Evolutionary conservation across 1,140 invertebrate genomes (phyloP), one percentile per base, ranked within the genome.

Genomic region (Caenorhabditis remanei): DNA sequence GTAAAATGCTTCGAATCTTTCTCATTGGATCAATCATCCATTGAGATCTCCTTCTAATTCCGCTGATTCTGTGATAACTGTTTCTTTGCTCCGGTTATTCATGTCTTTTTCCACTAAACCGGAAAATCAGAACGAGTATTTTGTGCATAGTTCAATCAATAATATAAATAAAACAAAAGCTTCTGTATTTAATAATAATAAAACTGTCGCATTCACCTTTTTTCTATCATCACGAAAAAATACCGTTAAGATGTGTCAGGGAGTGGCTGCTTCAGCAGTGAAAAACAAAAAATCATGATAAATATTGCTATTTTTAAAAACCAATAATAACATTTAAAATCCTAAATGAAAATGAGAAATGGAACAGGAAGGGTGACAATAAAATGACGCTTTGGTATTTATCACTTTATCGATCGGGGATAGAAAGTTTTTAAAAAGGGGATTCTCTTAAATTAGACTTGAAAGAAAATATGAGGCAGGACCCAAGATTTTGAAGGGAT

Each of bases 111-210:
- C 46, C 71, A 79, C 11, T 79, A 19, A 50, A 50, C 71, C 71
- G 71, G 71, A 79, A 79, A 79, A n/a, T 50, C 43, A 50, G 19
- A 79, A 79, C 71, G 71, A 50, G 71, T 79, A 50, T 53, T 79
- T 53, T 53, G 46, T 53, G 46, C 24, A 50, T 40, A 58, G 55
- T 58, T 19, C 19, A 6, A 16, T 58, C n/a, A 6, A 19, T 19
- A 6, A 58, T 19, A 16, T 14, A 58, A 58, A 58, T 7, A 14
- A 58, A 58, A 0, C 19, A 14, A 14, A 58, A 9, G 16, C 50
- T 13, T 53, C 9, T 58, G 6, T 58, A 14, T 19, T 14, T 16
- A 58, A 16, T 58, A 58, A 14, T 65, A 65, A 65, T 65, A 65
- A 65, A 65, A 32, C 6, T 58, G 55, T 58, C 55, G 16, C 55